Conservation (phyloP, 2,113 vertebrate genomes). For the Mesitornis unicolor region DNA sequence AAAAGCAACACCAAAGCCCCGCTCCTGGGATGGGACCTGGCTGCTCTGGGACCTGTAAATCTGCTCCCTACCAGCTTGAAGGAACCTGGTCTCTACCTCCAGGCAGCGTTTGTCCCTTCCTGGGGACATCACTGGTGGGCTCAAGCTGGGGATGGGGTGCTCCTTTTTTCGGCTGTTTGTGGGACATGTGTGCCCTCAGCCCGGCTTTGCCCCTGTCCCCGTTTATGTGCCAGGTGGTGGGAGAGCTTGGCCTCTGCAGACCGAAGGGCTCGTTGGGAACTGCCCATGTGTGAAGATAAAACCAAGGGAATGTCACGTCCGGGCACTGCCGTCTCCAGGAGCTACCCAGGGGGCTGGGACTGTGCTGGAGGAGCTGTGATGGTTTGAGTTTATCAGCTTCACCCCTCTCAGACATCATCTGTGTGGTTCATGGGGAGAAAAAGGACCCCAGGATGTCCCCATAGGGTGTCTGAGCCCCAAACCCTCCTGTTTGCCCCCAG, state of each 20-base stretch:
- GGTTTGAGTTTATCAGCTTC: background rate
- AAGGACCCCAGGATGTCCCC: background rate
- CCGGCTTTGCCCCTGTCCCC: rapidly evolving
- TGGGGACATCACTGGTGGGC: background rate
- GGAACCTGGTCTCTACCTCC: background rate
- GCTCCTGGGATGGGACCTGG: background rate
- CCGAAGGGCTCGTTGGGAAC: background rate
- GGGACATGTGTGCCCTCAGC: rapidly evolving
- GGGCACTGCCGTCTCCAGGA: background rate
- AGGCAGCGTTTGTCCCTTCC: background rate
- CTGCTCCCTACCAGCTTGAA: background rate
- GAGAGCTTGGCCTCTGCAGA: background rate
- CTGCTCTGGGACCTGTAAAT: background rate
- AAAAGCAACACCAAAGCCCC: background rate
- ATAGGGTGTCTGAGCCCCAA: background rate
- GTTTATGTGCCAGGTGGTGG: background rate
- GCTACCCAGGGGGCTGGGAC: background rate
- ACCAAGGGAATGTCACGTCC: conserved; percentile 34
- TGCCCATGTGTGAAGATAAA: conserved; percentile 50
- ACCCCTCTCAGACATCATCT: background rate
- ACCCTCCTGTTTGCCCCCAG: rapidly evolving
- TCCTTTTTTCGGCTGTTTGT: background rate
- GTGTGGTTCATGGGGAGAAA: background rate
- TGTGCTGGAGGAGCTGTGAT: rapidly evolving
- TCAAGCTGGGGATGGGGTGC: background rate